These are phyloP conservation scores for Notocelia uddmanniana DNA, from an alignment of 2,888 invertebrate genomes.

Conservation along the genomic window DNA sequence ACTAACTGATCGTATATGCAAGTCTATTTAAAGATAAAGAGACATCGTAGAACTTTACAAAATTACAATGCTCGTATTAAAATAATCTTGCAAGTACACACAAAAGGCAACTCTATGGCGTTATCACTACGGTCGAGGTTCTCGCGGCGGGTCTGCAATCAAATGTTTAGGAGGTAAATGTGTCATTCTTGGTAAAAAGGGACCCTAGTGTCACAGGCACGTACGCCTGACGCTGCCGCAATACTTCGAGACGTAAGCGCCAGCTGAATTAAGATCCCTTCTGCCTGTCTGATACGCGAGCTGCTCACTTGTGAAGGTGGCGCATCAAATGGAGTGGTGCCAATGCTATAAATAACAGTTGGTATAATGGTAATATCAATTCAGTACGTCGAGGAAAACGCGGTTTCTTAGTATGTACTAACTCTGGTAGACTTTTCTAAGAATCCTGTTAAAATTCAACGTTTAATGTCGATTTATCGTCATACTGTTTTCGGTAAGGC, in stretches of 20 bases:
- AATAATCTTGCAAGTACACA: conserved; percentile 18
- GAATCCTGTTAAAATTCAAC: background rate
- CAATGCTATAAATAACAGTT: background rate
- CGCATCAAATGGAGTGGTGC: background rate
- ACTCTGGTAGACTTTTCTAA: background rate
- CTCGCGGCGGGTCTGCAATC: conserved; percentile 34
- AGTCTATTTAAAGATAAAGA: background rate
- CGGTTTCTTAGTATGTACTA: background rate
- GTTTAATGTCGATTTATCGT: too few species aligned
- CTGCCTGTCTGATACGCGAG: background rate
- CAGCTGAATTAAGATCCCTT: background rate
- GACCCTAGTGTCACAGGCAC: background rate
- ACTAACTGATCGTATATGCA: background rate
- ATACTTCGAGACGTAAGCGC: background rate
- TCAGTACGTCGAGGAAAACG: background rate
- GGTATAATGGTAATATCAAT: background rate
- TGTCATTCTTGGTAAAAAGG: background rate
- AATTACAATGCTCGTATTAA: conserved; percentile 20
- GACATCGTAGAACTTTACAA: background rate
- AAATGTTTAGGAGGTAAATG: conserved; percentile 19
- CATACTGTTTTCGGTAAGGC: background rate
- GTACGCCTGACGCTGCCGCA: background rate
- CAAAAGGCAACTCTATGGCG: conserved; percentile 38
- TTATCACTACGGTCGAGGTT: conserved; percentile 27
- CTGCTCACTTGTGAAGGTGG: background rate